Evolutionary conservation across 1,140 invertebrate species (phyloP), one percentile per base, ranked within the genome.

Genomic region (Semibalanus balanoides): DNA sequence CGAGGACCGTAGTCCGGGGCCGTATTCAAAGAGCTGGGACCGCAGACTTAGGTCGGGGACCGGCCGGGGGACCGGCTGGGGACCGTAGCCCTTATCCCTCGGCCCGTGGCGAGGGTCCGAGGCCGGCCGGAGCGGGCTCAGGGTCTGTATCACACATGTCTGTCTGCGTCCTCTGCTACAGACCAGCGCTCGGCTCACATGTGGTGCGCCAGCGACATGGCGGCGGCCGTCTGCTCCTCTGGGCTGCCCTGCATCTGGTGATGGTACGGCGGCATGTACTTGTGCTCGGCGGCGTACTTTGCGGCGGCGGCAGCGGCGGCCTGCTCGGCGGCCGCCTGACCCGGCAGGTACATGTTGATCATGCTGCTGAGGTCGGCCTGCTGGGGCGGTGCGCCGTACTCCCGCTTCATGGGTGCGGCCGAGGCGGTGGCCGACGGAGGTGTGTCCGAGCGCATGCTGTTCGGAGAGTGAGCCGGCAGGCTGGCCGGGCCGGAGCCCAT

Each of bases 301-400:
- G 70, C 70, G n/a, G 70, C 70, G n/a, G 70, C 70, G 70, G 70
- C 70, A 1, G 29, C 70, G 9, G 70, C 70, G 25, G 70, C 70
- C 70, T 72, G 70, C 70, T 72, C 70, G 22, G 70, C 70, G 25
- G 70, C 70, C 28, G 25, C 70, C 70, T 72, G 70, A 3, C 25
- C 70, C 28, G 70, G 70, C 70, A 72, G 70, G 70, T 72, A 72
- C 70, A 72, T 72, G 70, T 72, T 72, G 70, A 72, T 72, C 70
- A 72, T 72, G 70, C 70, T 72, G 70, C 25, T 72, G 70, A 72
- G 70, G 29, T 72, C 70, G 29, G 3, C 28, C 70, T 72, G 70
- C 28, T 72, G 70, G 7, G 70, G 70, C 25, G 70, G 70, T 19
- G 70, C 70, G 28, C n/a, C 70, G 70, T 72, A 72, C 70, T 72